Conservation (phyloP, 2,888 invertebrate genomes). For the Apoda limacodes region DNA sequence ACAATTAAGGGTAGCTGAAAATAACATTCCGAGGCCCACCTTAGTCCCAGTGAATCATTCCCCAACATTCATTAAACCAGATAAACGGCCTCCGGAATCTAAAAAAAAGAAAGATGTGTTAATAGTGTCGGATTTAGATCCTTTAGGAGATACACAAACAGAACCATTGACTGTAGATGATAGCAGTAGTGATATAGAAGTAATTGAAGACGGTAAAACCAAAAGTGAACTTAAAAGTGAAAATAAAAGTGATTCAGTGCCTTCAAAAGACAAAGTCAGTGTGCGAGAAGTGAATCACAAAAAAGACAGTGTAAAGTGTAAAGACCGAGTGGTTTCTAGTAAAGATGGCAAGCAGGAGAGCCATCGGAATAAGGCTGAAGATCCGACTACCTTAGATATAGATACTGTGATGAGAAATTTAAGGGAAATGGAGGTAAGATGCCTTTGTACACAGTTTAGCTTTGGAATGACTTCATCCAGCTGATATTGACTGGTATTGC, state of each 20-base stretch:
- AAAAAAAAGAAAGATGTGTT: conserved; percentile 56
- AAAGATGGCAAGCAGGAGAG: conserved; percentile 7
- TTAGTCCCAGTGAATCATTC: conserved; percentile 51
- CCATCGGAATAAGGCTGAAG: conserved; percentile 28
- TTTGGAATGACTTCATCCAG: not conserved
- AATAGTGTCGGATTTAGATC: conserved; percentile 52
- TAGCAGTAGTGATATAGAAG: conserved; percentile 62
- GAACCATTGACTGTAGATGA: conserved; percentile 53
- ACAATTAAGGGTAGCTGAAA: conserved; percentile 43
- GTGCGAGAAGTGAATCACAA: conserved; percentile 25
- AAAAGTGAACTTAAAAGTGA: conserved; percentile 36
- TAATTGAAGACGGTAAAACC: conserved; percentile 43
- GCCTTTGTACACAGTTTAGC: not conserved
- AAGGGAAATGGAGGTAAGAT: conserved; percentile 52
- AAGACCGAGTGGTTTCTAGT: conserved; percentile 13
- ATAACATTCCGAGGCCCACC: conserved; percentile 49
- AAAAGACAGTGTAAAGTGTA: conserved; percentile 25
- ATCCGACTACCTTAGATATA: conserved; percentile 42
- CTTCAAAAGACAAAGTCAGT: conserved; percentile 44
- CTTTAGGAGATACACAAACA: conserved; percentile 34
- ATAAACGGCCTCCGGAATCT: conserved; percentile 48
- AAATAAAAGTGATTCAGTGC: conserved; percentile 46
- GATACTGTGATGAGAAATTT: conserved; percentile 48
- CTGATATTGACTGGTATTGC: too few relatives aligned
- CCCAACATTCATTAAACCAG: conserved; percentile 57